phyloP scores from a whole-genome alignment of 2,797 vertebrate species.

The Scleropages formosus region DNA sequence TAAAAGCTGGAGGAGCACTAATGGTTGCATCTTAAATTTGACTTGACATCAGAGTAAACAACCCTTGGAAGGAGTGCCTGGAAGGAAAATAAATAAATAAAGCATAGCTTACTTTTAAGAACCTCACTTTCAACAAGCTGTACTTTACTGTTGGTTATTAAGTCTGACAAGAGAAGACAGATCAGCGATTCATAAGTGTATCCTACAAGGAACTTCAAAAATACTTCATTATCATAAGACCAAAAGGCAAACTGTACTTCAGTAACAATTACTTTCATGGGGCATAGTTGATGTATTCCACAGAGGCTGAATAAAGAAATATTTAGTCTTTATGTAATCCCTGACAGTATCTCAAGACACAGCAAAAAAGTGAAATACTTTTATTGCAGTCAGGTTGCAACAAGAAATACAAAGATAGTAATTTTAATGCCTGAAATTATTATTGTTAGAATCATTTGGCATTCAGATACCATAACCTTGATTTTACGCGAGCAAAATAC shows the following conservation, averaged over 20 bases:
- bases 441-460: no score
- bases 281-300: not conserved
- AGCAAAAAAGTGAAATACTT: not conserved
- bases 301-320: not conserved
- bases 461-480: not conserved
- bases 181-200: not conserved
- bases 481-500: not conserved
- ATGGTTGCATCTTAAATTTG: not conserved
- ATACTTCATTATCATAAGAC: not conserved
- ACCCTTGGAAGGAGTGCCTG: not conserved
- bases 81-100: not conserved
- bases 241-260: not conserved
- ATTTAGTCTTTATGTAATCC: not conserved
- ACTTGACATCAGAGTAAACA: not conserved
- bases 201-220: not conserved
- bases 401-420: no score
- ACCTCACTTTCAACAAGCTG: constrained; percentile 7
- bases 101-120: not conserved
- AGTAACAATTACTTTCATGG: not conserved
- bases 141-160: not conserved
- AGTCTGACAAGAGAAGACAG: not conserved
- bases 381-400: not conserved
- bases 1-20: not conserved
- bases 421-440: no score
- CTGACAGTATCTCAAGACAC: not conserved